Percentiles rank a stretch among this genome's conserved stretches.
Evolutionary conservation across 2,797 vertebrate genomes (phyloP).

Genomic region (Anguilla megastoma): DNA sequence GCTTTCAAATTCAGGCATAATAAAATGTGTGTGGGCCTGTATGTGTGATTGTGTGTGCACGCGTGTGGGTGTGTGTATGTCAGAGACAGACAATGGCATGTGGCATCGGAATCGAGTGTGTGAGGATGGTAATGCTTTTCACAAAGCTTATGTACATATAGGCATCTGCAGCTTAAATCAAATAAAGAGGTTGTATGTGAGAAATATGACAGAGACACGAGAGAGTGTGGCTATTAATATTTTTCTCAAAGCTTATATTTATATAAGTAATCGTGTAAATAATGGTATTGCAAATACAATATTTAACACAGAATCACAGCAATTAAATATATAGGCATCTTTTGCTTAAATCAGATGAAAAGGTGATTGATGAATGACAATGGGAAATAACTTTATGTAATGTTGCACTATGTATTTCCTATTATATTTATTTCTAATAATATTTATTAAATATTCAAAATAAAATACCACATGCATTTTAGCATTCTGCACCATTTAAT

Average conservation of each 20-base stretch:
- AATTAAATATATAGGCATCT: background rate
- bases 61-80: background rate
- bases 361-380: background rate
- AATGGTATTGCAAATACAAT: background rate
- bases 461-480: background rate
- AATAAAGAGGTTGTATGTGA: background rate
- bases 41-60: background rate
- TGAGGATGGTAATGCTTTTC: background rate
- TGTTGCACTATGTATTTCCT: background rate
- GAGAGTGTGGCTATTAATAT: background rate
- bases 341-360: background rate
- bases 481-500: background rate
- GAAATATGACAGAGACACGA: background rate
- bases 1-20: background rate
- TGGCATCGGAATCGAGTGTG: background rate
- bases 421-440: background rate
- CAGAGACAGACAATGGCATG: background rate
- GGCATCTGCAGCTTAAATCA: background rate
- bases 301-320: background rate
- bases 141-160: background rate
- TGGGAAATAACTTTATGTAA: background rate
- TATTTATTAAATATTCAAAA: background rate
- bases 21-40: constrained; percentile 22
- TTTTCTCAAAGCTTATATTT: background rate
- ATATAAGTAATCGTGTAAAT: background rate